Percentiles rank a stretch among this genome's conserved stretches.
Conservation (phyloP, 2,888 invertebrate species). For the Nomada hirtipes region DNA sequence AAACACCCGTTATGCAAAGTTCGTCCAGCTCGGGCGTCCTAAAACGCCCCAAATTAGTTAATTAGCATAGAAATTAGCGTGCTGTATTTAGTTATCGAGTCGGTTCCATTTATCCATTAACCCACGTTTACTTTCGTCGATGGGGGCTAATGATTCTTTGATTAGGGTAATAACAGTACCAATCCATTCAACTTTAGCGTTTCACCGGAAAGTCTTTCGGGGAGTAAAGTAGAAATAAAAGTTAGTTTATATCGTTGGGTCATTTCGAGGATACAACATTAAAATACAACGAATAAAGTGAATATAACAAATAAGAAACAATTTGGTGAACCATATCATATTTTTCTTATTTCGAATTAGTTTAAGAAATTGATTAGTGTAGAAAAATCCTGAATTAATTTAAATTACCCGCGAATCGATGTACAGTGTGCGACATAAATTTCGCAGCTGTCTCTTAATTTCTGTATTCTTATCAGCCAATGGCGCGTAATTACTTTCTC, state of each 20-base stretch:
- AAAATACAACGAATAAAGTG: too few species aligned
- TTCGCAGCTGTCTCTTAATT: neutral
- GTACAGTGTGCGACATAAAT: too few species aligned
- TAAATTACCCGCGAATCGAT: too few species aligned
- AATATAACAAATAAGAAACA: too few species aligned
- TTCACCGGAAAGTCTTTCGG: too few species aligned
- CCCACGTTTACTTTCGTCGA: neutral
- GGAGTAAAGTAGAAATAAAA: too few species aligned
- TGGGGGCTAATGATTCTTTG: neutral
- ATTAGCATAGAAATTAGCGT: conserved; percentile 6
- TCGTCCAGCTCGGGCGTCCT: neutral
- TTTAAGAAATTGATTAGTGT: too few species aligned
- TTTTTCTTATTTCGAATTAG: too few species aligned
- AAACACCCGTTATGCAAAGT: neutral
- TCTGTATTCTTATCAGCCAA: neutral
- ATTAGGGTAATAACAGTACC: neutral
- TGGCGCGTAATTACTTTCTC: neutral
- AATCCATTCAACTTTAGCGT: neutral
- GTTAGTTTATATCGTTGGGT: too few species aligned
- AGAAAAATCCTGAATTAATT: too few species aligned
- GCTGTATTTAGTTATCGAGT: neutral
- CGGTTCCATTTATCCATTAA: conserved; percentile 1
- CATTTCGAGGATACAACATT: too few species aligned
- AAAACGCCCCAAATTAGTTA: neutral
- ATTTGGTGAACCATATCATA: too few species aligned